Percentiles rank a stretch among this genome's conserved stretches.
These are phyloP conservation scores for Rhyacophila evoluta DNA, from an alignment of 2,888 invertebrate species.

Conservation along the genomic window DNA sequence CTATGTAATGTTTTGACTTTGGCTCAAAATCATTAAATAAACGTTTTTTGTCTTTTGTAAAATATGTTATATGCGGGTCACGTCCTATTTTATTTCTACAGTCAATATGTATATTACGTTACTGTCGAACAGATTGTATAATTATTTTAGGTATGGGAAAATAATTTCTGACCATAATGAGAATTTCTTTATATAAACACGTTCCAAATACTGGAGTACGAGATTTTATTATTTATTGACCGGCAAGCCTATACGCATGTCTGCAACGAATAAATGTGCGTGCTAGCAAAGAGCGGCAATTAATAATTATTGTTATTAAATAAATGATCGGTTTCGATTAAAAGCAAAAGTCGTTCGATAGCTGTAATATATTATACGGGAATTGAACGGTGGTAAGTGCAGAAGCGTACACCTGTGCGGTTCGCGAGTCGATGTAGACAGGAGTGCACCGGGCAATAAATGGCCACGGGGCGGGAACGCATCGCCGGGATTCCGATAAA, in stretches of 20 bases:
- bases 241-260: neutral
- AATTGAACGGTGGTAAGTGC: neutral
- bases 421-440: neutral
- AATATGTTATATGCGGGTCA: too few relatives aligned
- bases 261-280: neutral
- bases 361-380: neutral
- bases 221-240: neutral
- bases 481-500: slow-evolving; percentile 12
- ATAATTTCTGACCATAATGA: too few relatives aligned
- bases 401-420: neutral
- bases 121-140: too few relatives aligned
- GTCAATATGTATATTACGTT: too few relatives aligned
- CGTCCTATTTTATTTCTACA: too few relatives aligned
- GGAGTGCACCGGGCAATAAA: slow-evolving; percentile 2
- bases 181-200: too few relatives aligned
- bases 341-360: neutral
- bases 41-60: too few relatives aligned
- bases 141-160: too few relatives aligned
- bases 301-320: slow-evolving; percentile 8
- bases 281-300: neutral
- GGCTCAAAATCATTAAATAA: too few relatives aligned
- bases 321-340: slow-evolving; percentile 17
- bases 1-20: too few relatives aligned
- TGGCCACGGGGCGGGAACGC: neutral
- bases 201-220: too few relatives aligned